Percentiles rank a stretch among this genome's conserved stretches.
Evolutionary conservation across 2,888 invertebrate species (phyloP).

Genomic region (Charanyca ferruginea): DNA sequence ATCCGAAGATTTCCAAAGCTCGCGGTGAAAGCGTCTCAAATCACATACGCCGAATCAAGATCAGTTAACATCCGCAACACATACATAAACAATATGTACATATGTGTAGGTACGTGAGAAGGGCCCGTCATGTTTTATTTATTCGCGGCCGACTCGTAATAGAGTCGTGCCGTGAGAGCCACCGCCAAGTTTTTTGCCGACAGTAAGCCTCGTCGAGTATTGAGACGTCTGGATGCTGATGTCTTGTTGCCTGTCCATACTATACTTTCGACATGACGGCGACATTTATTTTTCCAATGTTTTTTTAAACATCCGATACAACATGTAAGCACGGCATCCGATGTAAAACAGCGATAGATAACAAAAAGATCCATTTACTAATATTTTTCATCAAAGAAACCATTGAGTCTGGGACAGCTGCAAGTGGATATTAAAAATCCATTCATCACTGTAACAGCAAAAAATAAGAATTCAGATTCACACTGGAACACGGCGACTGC

Average conservation of each 20-base stretch:
- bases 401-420: slow-evolving; percentile 80
- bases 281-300: slow-evolving; percentile 83
- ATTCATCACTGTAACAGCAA: slow-evolving; percentile 85
- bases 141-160: slow-evolving; percentile 89
- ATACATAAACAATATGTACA: slow-evolving; percentile 79
- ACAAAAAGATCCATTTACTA: slow-evolving; percentile 67
- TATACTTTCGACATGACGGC: slow-evolving; percentile 85
- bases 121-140: slow-evolving; percentile 91
- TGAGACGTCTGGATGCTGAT: slow-evolving; percentile 90
- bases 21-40: slow-evolving; percentile 84
- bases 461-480: slow-evolving; percentile 89
- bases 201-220: slow-evolving; percentile 83
- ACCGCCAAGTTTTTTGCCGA: slow-evolving; percentile 88
- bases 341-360: slow-evolving; percentile 65
- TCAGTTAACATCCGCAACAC: slow-evolving; percentile 86
- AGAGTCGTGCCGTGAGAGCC: slow-evolving; percentile 90
- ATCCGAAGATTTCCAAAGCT: slow-evolving; percentile 67
- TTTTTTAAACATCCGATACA: slow-evolving; percentile 70
- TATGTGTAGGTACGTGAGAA: slow-evolving; percentile 88
- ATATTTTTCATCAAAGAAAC: slow-evolving; percentile 78
- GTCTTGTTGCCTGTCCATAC: slow-evolving; percentile 89
- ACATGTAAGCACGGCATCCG: slow-evolving; percentile 45
- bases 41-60: slow-evolving; percentile 86
- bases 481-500: slow-evolving; percentile 86
- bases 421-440: slow-evolving; percentile 88